These are phyloP conservation scores for Holothuria leucospilota DNA, from an alignment of 53 echinoderm and acorn worm genomes.

Conservation along the genomic window DNA sequence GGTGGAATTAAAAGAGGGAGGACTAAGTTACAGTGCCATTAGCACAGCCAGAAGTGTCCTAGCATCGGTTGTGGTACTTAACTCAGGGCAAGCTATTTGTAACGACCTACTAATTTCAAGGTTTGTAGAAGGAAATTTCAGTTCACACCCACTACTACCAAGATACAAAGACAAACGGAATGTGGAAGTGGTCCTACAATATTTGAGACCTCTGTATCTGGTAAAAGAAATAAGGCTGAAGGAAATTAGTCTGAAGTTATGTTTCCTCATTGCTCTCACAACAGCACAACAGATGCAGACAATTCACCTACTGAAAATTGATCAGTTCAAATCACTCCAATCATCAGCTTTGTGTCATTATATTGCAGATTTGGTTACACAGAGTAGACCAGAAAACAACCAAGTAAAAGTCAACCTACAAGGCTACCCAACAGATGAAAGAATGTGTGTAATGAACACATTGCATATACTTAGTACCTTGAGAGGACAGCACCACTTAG, in stretches of 20 bases:
- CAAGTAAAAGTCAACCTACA: too few relatives aligned
- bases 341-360: neutral
- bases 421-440: neutral
- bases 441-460: neutral
- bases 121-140: slow-evolving; percentile 40
- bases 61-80: slow-evolving; percentile 3
- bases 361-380: neutral
- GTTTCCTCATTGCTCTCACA: slow-evolving; percentile 16
- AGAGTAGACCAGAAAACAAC: neutral
- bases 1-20: too few relatives aligned
- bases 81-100: neutral
- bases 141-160: slow-evolving; percentile 17
- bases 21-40: slow-evolving; percentile 6
- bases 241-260: slow-evolving; percentile 10
- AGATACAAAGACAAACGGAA: slow-evolving; percentile 49
- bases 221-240: neutral
- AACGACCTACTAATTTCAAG: slow-evolving; percentile 11
- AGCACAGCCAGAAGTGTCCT: slow-evolving; percentile 34
- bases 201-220: neutral
- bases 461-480: neutral
- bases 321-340: neutral
- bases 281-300: slow-evolving; percentile 44
- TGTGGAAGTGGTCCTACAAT: slow-evolving; percentile 19
- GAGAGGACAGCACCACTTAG: neutral
- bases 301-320: slow-evolving; percentile 3